Base-by-base conservation (phyloP, 2,888 invertebrate species). In the Diaperis boleti region DNA sequence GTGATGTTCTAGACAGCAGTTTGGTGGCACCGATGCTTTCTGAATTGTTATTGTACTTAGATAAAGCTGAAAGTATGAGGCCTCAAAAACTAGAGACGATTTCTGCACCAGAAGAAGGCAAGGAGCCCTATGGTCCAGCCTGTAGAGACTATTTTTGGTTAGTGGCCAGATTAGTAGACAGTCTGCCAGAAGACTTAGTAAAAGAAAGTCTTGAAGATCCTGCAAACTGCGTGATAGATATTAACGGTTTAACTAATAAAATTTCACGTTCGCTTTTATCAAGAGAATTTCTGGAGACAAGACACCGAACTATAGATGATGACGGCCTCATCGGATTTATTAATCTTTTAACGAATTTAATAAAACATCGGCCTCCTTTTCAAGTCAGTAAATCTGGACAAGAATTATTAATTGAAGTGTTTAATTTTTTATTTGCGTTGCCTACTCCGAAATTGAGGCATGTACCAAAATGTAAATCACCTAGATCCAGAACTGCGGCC, bases 71-170 rank as follows among this genome's bases (percentile, higher is more conserved):
- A 68, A 88, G 90, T 72, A 94, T 96, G 92, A 87, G 92, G 26
- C 89, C 90, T 6, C 84, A 83, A 72, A 83, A 83, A 71, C 74
- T 82, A 57, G 85, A 85, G 76, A 55, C 71, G 0, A 69, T 76
- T 62, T 73, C 75, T 41, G 72, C 88, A 41, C 86, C 86, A 0
- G 91, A 92, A 72, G 92, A 92, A 78, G 93, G 93, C n/a, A 95
- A 96, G 77, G 96, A 96, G 76, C 94, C 95, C 0, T 96, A 95
- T 77, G 96, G 96, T 0, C 95, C 96, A 0, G 96, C 96, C 1
- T 96, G 96, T 77, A 84, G 95, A 4, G 96, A 97, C 79, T 97
- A 95, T 81, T 96, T 96, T 80, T 96, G 96, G 95, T 84, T 96
- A 2, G 86, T 95, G 8, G 94, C 95, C 68, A 86, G 95, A 22